Base-by-base conservation (phyloP, 1,140 invertebrate genomes). In the Bilobella aurantiaca region DNA sequence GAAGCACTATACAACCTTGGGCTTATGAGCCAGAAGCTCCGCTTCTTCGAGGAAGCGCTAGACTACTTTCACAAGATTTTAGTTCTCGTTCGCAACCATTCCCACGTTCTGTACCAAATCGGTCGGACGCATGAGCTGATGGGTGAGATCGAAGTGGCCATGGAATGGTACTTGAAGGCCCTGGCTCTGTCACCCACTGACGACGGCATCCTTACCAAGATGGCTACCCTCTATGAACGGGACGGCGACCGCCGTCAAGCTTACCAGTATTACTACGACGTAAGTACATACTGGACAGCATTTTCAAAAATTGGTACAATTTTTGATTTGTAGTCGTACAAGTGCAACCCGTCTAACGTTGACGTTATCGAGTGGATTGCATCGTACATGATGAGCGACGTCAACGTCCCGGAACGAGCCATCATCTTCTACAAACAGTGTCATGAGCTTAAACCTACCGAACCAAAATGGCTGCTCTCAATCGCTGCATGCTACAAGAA, bases 1-100 rank as follows among this genome's bases (percentile, higher is more conserved):
- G 92, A 96, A 79, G 93, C 90, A 5, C 79, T 93, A n/a, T 96
- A 91, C 74, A 94, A 96, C 80, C 78, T 95, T 62, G 91, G 89
- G 30, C 76, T 93, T 58, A 81, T 86, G 23, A 84, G 88, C 61
- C 90, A 90, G 74, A 82, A 83, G 64, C 80, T 87, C 67, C 81
- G 81, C 58, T 80, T 85, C 66, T 84, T 85, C 66, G 86, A 90
- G 69, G 86, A 91, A 75, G 86, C 87, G 56, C 76, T 89, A 42
- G 87, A 87, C 70, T 88, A 84, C 73, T 94, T 93, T 74, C 86
- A 87, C 77, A 90, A 94, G 77, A 79, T 96, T 42, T 84, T 87
- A 74, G 82, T 85, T 59, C 86, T 92, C 57, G 79, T 89, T n/a
- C 75, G 81, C 70, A 86, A 87, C 74, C 86, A 89, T 78, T 87